phyloP scores from a whole-genome alignment of 2,888 invertebrate species.

The Lasioglossum pauxillum region DNA sequence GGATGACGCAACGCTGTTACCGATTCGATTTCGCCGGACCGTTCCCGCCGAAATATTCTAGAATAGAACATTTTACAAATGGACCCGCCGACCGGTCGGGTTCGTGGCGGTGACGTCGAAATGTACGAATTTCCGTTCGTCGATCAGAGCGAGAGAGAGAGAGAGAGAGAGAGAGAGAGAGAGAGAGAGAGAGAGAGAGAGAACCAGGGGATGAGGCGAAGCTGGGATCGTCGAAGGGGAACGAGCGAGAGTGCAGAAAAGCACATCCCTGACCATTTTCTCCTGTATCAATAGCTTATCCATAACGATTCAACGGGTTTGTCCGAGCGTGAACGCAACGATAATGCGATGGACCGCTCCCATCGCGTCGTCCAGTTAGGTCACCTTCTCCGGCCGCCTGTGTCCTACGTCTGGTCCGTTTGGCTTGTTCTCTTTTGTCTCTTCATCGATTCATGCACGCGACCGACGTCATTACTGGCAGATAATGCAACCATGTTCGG shows the following conservation, averaged over 20 bases:
- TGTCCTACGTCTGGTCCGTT: slow-evolving; percentile 43
- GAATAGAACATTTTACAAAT: slow-evolving; percentile 60
- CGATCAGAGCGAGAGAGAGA: neutral
- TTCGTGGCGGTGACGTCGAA: slow-evolving; percentile 45
- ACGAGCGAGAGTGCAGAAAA: slow-evolving; percentile 13
- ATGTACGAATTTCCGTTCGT: slow-evolving; percentile 53
- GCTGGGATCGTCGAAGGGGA: neutral
- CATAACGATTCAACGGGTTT: slow-evolving; percentile 80
- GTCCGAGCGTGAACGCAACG: slow-evolving; percentile 83
- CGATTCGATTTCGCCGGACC: slow-evolving; percentile 65
- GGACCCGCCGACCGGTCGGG: slow-evolving; percentile 27
- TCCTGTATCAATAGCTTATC: slow-evolving; percentile 75
- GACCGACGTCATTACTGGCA: slow-evolving; percentile 75
- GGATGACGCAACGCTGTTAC: slow-evolving; percentile 57
- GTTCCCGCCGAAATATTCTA: slow-evolving; percentile 59
- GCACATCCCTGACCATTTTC: slow-evolving; percentile 50
- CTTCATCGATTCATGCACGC: slow-evolving; percentile 80
- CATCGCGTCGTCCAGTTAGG: slow-evolving; percentile 49
- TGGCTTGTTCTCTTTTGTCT: slow-evolving; percentile 63
- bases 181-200: neutral
- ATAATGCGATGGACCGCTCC: slow-evolving; percentile 79
- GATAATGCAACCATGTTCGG: slow-evolving; percentile 76
- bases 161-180: neutral
- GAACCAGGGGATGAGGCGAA: too few species aligned
- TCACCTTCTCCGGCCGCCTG: neutral